These are phyloP conservation scores for Globicephala melas DNA, from an alignment of 2,113 vertebrate genomes.

Conservation along the genomic window DNA sequence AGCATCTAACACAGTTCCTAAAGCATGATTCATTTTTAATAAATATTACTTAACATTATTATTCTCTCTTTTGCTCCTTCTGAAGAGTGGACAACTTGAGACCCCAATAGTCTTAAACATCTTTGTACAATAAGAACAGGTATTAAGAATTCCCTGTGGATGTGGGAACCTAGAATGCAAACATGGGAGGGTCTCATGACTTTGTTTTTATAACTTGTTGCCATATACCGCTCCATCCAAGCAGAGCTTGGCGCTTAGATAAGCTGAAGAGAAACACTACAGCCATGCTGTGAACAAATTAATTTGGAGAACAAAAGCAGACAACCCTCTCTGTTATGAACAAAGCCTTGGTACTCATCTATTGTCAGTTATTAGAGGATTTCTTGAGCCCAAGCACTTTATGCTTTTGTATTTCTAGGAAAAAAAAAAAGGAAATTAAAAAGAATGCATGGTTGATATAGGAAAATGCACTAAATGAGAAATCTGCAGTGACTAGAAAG, in stretches of 20 bases:
- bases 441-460: background rate
- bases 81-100: background rate
- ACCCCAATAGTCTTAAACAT: background rate
- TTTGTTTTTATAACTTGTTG: conserved; percentile 66
- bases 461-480: background rate
- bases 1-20: background rate
- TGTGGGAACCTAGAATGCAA: conserved; percentile 58
- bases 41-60: background rate
- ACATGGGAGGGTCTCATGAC: conserved; percentile 44
- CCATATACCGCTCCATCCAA: conserved; percentile 8
- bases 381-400: conserved; percentile 55
- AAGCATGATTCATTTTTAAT: background rate
- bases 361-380: conserved; percentile 30
- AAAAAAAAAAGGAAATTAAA: background rate
- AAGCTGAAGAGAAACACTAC: conserved; percentile 43
- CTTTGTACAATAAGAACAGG: conserved; percentile 42
- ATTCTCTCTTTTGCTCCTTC: conserved; percentile 34
- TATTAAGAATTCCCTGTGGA: conserved; percentile 65
- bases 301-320: background rate
- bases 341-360: conserved; percentile 31
- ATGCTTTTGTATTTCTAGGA: conserved; percentile 54
- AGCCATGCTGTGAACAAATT: background rate
- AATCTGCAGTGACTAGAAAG: background rate
- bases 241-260: conserved; percentile 22
- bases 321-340: conserved; percentile 29